Base-by-base conservation (phyloP, 2,113 vertebrate genomes). In the Tilapia sparmanii region DNA sequence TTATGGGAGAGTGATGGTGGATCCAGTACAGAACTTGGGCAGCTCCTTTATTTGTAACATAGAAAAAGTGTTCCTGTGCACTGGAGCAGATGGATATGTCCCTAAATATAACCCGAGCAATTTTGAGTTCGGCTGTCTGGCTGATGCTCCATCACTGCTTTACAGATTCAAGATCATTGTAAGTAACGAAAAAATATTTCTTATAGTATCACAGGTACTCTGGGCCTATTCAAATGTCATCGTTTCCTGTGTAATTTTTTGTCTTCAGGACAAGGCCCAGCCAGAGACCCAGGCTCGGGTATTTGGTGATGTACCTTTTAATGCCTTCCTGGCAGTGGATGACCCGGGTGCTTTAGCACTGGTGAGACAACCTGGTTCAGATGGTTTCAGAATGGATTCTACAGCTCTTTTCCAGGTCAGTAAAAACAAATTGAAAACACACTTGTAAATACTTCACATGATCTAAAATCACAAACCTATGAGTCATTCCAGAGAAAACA, bases 81-180 rank as follows among this genome's bases (percentile, higher is more conserved):
- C 98, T 0, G 98, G 98, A 50, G 97, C 98, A 5, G 98, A 99
- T 57, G 98, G 98, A 84, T 99, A 99, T 7, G 98, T 99, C 16
- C 98, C 98, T 7, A 99, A 99, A 94, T 99, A 99, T 86, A 98
- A 97, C 80, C 98, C 98, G 4, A 80, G 86, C 7, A 97, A 97
- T 52, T 96, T 95, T 84, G 98, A 99, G 91, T 99, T 98, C 3
- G 98, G 98, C 78, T 99, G 98, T 87, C 92, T 99, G 85, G 98
- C 98, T 4, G 98, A 99, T 81, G 97, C 98, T 3, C 96, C 97
- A 7, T 98, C 98, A 0, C 97, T 99, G 18, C 95, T 99, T 7
- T 97, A 98, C 93, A 96, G 97, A 92, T 99, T 99, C 95, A 99
- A 99, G 94, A 98, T 99, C 81, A 97, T 99, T 94, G 98, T 99